A percentile compares a stretch with the other conserved stretches of the same genome.
Evolutionary conservation across 2,797 vertebrate genomes (phyloP).

Genomic region (Chelon labrosus): DNA sequence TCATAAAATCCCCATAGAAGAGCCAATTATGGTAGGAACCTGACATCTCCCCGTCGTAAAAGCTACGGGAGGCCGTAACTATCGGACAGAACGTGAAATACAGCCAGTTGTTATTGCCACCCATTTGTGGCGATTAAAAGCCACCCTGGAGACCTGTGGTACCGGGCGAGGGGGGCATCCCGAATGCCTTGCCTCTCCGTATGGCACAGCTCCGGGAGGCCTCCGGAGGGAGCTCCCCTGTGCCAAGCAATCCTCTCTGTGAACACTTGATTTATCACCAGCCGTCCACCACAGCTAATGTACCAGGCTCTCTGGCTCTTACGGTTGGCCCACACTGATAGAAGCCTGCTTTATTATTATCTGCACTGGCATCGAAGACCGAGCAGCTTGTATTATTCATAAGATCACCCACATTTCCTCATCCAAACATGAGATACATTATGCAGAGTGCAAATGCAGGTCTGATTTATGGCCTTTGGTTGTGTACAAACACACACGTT

Average conservation of each 20-base stretch:
- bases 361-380: conserved; percentile 87
- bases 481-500: conserved; percentile 86
- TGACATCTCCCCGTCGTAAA: conserved; percentile 85
- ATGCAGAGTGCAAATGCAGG: conserved; percentile 91
- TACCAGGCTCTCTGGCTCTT: conserved; percentile 88
- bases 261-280: conserved; percentile 92
- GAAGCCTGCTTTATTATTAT: conserved; percentile 90
- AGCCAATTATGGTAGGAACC: conserved; percentile 88
- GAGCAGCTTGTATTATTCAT: conserved; percentile 94
- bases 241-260: conserved; percentile 83
- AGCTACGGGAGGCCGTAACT: conserved; percentile 85
- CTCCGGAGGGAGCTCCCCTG: conserved; percentile 85
- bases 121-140: conserved; percentile 87
- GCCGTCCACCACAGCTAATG: conserved; percentile 89
- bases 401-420: conserved; percentile 88
- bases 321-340: conserved; percentile 83
- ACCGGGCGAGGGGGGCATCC: conserved; percentile 68
- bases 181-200: conserved; percentile 77
- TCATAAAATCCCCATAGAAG: conserved; percentile 86
- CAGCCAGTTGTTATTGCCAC: conserved; percentile 88
- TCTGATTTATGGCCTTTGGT: conserved; percentile 89
- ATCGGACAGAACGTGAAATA: conserved; percentile 86
- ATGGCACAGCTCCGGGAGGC: conserved; percentile 85
- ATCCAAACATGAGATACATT: conserved; percentile 90
- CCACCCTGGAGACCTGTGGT: conserved; percentile 85